Conservation (phyloP, 2,113 vertebrate genomes). For the Salvelinus alpinus region DNA sequence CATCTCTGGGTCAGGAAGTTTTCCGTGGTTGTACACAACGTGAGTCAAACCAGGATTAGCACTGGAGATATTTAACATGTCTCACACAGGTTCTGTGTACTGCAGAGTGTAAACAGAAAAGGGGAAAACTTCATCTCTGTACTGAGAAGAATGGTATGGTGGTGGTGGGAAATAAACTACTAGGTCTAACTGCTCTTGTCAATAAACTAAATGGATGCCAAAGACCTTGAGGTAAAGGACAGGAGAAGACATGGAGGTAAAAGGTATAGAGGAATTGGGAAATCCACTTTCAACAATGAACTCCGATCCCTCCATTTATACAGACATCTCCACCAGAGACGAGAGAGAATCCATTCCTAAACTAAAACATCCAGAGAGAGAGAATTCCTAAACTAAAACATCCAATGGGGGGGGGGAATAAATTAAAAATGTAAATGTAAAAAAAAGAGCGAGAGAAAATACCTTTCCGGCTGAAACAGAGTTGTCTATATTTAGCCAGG, state of each 20-base stretch:
- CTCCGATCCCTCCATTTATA: not conserved
- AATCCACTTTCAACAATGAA: not conserved
- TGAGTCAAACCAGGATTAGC: not conserved
- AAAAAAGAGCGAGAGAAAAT: too few relatives aligned
- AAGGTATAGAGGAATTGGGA: not conserved
- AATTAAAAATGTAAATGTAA: too few relatives aligned
- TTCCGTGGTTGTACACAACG: not conserved
- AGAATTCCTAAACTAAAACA: not conserved
- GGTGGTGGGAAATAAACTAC: not conserved
- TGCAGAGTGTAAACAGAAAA: not conserved
- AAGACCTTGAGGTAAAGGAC: not conserved
- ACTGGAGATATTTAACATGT: not conserved
- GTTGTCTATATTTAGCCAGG: slow-evolving; percentile 23
- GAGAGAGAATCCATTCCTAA: too few relatives aligned
- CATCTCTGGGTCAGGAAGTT: not conserved
- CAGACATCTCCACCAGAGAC: not conserved
- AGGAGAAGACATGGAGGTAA: not conserved
- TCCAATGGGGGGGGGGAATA: not conserved
- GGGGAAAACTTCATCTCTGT: not conserved
- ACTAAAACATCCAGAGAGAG: too few relatives aligned
- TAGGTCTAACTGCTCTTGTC: not conserved
- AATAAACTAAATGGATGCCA: not conserved
- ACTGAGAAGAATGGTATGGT: not conserved
- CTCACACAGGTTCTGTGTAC: not conserved
- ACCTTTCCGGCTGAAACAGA: not conserved